Base-by-base conservation (phyloP, 2,113 vertebrate species). In the Leuciscus idus region DNA sequence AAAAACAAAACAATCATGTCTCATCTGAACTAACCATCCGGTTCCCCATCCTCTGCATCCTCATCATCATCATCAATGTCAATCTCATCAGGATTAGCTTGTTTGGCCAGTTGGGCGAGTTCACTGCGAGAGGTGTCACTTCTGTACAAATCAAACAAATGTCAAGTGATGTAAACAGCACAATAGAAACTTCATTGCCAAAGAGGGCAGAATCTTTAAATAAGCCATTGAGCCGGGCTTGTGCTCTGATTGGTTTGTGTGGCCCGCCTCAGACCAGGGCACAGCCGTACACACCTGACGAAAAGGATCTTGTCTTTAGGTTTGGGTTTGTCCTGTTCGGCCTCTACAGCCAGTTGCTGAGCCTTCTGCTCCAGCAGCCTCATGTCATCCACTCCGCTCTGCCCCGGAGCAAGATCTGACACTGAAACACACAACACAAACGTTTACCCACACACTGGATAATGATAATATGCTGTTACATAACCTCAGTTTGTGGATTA, bases 231-330 rank as follows among this genome's bases (percentile, higher is more conserved):
- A 17, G 17, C 21, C 3, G 1, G 10, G 57, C 55, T n/a, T 9
- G 13, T 36, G 76, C n/a, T 48, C 61, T 21, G 59, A 80, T 8
- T 80, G 55, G 48, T 64, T 8, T 17, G 19, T 23, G 55, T 43
- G 21, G 5, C 57, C 77, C 6, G 55, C 77, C 77, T 62, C 28
- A 55, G 23, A 79, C 19, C 9, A 39, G 59, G 78, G 78, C 12
- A 43, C 39, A 43, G 13, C 61, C n/a, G 39, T 4, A 86, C 95
- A 83, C 52, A 98, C 97, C 97, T 96, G 92, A 98, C 96, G 43
- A 98, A 98, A 39, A 98, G 96, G 89, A 98, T 98, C 91, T 97
- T 97, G 89, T 96, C 96, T 94, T 98, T 97, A 59, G 94, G 94
- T 83, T 96, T 94, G 17, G 95, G 95, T 91, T 96, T 96, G 91